These are phyloP conservation scores for Dusona sp. DNA, from an alignment of 2,888 invertebrate genomes.

Conservation along the genomic window DNA sequence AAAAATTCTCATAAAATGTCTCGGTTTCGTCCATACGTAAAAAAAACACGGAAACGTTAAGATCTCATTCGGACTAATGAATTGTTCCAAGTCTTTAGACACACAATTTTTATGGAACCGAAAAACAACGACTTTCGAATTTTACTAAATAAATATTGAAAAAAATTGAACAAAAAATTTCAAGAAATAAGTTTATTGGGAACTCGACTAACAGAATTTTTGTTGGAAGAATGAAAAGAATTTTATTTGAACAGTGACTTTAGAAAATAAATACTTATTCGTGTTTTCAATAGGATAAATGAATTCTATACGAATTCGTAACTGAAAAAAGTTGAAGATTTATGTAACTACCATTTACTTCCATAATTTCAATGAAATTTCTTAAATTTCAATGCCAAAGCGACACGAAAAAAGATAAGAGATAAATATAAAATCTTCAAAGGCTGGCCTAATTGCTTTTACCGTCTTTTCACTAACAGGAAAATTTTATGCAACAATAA, in stretches of 20 bases:
- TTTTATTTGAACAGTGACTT: background rate
- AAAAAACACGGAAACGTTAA: background rate
- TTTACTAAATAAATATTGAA: background rate
- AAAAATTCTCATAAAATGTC: constrained; percentile 12
- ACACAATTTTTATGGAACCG: no score
- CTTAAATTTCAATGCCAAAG: background rate
- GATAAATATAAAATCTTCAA: background rate
- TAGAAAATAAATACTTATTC: background rate
- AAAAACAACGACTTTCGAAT: background rate
- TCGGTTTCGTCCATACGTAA: constrained; percentile 23
- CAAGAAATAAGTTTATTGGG: no score
- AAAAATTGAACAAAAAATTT: background rate
- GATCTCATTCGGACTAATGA: no score
- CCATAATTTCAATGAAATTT: background rate
- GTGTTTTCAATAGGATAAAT: background rate
- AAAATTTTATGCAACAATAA: background rate
- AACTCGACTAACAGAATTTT: background rate
- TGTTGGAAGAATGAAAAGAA: background rate
- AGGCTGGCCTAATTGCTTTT: background rate
- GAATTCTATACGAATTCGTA: background rate
- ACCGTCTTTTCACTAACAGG: background rate
- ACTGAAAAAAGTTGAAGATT: background rate
- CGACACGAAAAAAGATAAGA: background rate
- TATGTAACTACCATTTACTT: background rate
- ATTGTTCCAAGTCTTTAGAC: no score